Evolutionary conservation across 92 coral and sea anemone genomes (phyloP), one percentile per base, ranked within the genome.

Genomic region (Blastomussa wellsi): DNA sequence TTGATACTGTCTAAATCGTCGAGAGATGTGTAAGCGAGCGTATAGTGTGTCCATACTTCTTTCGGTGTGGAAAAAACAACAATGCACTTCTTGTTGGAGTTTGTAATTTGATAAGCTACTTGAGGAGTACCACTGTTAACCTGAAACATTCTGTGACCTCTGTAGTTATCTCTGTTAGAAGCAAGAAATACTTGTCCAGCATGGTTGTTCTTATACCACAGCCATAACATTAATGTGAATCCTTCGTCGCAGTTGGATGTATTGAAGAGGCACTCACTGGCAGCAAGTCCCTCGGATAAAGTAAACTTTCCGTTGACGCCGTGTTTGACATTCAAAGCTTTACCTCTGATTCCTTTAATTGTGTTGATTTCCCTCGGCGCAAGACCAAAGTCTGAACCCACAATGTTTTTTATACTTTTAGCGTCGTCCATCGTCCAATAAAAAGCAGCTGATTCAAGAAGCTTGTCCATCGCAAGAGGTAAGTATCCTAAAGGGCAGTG

Each of bases 351-450:
- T 75, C 87, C 87, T 60, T 26, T 74, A 0, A 75, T 51, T 42
- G 87, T 66, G 51, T 16, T 33, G 6, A 71, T 3, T 4, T 15
- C 44, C n/a, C 47, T 74, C 32, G 82, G 37, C 20, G 53, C 47
- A 15, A 32, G 48, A 59, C 80, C 87, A 55, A 53, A 84, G 65
- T 76, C 75, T 31, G 37, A 52, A 19, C 81, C 74, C 49, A 60
- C 33, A 29, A 39, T 11, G 55, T 84, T 84, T 16, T 84, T 29
- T 19, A 84, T 48, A 9, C 44, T 78, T 26, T 76, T 52, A 7
- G 59, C 42, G 32, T 71, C 17, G n/a, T 91, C 94, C 90, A 85
- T 38, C 0, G 94, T 86, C 94, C 94, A 91, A 75, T 91, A 80
- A 74, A 81, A 71, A 20, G 68, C 44, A 28, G 94, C 84, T 24